Evolutionary conservation across 2,113 vertebrate species (phyloP), one percentile per base, ranked within the genome.

Genomic region (Eptesicus fuscus): DNA sequence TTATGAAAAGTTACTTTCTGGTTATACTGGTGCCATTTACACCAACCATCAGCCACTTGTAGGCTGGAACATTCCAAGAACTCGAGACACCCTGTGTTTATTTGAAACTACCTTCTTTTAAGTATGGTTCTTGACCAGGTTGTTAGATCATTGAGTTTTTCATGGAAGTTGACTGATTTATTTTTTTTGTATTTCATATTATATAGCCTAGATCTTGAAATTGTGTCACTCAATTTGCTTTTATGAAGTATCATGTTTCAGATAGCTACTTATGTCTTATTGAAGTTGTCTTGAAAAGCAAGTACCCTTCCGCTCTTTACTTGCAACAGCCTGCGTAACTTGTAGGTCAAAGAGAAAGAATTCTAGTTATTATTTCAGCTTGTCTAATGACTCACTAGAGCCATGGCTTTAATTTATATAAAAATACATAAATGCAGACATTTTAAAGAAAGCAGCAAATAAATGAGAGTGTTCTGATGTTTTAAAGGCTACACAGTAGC

Each of bases 271-370:
- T 77, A 47, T n/a, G 47, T 77, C n/a, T 77, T 32, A 51, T 82
- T 87, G 53, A 51, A 88, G 56, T 82, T 82, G 63, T 69, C 92
- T 80, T 42, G 56, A 89, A 93, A 83, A 83, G 65, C 65, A 84
- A n/a, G 22, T 76, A 12, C 32, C 11, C 4, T 76, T 95, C 59
- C 0, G 63, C 61, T 95, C 44, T 79, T 90, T 20, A 17, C 14
- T 47, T 91, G 59, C 17, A 49, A 67, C 17, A 23, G 89, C 10
- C 28, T 82, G 3, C 11, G 5, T 91, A 93, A 70, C 69, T 70
- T 93, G 63, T 70, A 80, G 37, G 42, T 63, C 51, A 83, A 85
- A 78, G 37, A 78, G 71, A 82, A 88, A 51, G 56, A 51, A 86
- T 74, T 78, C 18, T 51, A 22, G 17, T 94, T 80, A 91, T 11